phyloP scores from a whole-genome alignment of 2,888 invertebrate species.

The Pteria penguin region DNA sequence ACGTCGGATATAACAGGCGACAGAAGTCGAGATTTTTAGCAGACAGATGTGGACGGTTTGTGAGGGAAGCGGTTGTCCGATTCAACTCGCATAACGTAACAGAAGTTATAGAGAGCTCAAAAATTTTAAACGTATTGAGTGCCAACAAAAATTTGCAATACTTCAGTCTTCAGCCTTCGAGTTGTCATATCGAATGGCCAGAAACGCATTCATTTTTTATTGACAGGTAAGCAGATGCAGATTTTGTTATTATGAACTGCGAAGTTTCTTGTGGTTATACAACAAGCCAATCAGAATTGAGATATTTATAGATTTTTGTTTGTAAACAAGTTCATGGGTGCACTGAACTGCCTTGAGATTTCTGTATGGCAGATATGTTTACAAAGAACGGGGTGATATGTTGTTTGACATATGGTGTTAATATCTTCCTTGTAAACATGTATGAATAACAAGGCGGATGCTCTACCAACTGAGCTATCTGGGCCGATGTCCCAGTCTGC shows the following conservation, averaged over 20 bases:
- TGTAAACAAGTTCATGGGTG: constrained; percentile 33
- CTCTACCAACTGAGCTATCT: too few species aligned
- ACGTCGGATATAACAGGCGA: constrained; percentile 58
- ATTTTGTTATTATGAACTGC: constrained; percentile 32
- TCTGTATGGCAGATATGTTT: background rate
- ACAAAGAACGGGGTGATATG: too few species aligned
- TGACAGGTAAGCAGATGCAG: constrained; percentile 65
- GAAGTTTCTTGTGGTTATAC: too few species aligned
- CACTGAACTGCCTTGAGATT: background rate
- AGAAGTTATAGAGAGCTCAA: constrained; percentile 73
- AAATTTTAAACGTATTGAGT: constrained; percentile 70
- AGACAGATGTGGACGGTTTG: constrained; percentile 76
- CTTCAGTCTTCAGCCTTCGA: constrained; percentile 76
- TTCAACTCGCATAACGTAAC: constrained; percentile 73
- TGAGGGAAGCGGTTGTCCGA: constrained; percentile 73
- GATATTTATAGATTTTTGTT: constrained; percentile 27
- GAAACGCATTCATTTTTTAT: constrained; percentile 82
- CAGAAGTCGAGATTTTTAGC: constrained; percentile 74
- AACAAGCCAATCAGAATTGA: constrained; percentile 28
- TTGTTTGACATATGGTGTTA: too few species aligned
- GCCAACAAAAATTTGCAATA: constrained; percentile 74
- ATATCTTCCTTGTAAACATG: too few species aligned
- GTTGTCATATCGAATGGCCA: constrained; percentile 81
- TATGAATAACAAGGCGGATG: too few species aligned
- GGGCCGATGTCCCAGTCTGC: too few species aligned